Evolutionary conservation across 2,888 invertebrate genomes (phyloP).

Genomic region (Acheta domesticus): DNA sequence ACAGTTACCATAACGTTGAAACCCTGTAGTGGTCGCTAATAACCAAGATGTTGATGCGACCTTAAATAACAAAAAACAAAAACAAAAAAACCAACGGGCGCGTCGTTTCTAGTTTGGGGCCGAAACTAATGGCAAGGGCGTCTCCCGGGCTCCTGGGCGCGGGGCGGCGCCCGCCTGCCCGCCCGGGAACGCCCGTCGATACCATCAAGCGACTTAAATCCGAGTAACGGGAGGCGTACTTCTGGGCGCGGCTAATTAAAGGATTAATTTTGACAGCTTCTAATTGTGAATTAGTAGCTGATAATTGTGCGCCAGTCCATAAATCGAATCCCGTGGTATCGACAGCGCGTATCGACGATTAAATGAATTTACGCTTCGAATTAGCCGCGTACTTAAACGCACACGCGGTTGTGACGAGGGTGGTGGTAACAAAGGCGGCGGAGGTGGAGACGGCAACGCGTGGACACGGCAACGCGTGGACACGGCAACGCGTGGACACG

Average conservation of each 20-base stretch:
- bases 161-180: background rate
- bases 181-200: background rate
- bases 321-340: background rate
- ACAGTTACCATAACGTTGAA: too few relatives aligned
- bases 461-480: too few relatives aligned
- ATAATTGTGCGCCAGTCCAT: background rate
- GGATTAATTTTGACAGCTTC: background rate
- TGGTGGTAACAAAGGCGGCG: too few relatives aligned
- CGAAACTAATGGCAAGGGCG: background rate
- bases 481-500: too few relatives aligned
- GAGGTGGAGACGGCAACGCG: too few relatives aligned
- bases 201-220: background rate
- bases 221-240: background rate
- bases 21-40: too few relatives aligned
- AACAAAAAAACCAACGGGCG: too few relatives aligned
- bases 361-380: constrained; percentile 18
- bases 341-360: background rate
- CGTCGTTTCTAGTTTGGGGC: background rate
- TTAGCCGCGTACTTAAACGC: background rate
- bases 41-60: too few relatives aligned
- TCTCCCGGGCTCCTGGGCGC: background rate
- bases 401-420: background rate
- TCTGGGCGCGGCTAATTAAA: constrained; percentile 1
- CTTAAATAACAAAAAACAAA: too few relatives aligned
- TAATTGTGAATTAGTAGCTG: constrained; percentile 9